A percentile compares a stretch with the other conserved stretches of the same genome.
Conservation (phyloP, 1,140 invertebrate species). For the Limonius californicus region DNA sequence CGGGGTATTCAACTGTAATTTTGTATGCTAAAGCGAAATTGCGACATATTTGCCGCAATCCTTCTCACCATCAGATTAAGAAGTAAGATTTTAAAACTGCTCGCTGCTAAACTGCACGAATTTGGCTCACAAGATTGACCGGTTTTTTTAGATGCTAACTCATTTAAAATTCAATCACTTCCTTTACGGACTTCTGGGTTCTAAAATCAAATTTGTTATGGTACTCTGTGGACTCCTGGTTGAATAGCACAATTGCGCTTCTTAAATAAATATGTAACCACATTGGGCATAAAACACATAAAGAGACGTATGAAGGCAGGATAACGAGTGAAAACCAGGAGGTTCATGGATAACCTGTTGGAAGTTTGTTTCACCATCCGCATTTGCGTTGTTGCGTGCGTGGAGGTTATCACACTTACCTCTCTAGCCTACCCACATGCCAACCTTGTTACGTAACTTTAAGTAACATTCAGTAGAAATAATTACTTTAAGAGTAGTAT, state of each 20-base stretch:
- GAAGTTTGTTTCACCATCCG: no score
- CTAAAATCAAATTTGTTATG: no score
- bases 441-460: conserved; percentile 8
- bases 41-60: conserved; percentile 16
- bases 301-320: no score
- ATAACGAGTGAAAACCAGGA: no score
- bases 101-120: neutral
- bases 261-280: no score
- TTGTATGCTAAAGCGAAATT: conserved; percentile 20
- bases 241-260: no score
- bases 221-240: no score
- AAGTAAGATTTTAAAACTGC: neutral
- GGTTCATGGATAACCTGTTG: no score
- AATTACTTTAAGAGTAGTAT: no score
- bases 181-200: neutral
- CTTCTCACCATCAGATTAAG: neutral
- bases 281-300: no score
- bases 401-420: conserved; percentile 4
- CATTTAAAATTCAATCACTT: conserved; percentile 6
- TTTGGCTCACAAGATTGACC: conserved; percentile 1
- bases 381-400: conserved; percentile 14
- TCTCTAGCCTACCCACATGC: conserved; percentile 15
- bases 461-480: no score
- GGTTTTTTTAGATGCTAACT: neutral
- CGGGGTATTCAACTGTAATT: conserved; percentile 16